Evolutionary conservation across 2,888 invertebrate genomes (phyloP).

Genomic region (Microplitis deprimator): DNA sequence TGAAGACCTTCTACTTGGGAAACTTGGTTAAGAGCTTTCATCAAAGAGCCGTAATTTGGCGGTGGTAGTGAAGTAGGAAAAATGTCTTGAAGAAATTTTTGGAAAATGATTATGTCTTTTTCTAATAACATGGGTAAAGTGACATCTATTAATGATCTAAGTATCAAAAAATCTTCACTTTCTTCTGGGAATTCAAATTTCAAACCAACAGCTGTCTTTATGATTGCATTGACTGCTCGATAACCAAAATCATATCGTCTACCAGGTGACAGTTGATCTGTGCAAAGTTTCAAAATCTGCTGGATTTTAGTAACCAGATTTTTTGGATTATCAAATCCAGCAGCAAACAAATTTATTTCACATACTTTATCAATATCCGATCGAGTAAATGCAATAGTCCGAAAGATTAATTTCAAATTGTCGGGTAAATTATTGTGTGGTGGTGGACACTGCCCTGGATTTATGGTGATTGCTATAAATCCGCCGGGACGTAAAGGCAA

Average conservation of each 20-base stretch:
- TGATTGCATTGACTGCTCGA: conserved; percentile 75
- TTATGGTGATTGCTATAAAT: conserved; percentile 77
- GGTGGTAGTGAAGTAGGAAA: conserved; percentile 71
- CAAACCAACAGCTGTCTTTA: conserved; percentile 74
- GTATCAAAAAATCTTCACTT: conserved; percentile 73
- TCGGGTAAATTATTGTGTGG: conserved; percentile 75
- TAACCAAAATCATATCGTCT: conserved; percentile 75
- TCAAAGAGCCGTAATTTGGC: conserved; percentile 72
- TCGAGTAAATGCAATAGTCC: conserved; percentile 76
- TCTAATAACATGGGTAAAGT: conserved; percentile 75
- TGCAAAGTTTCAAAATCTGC: conserved; percentile 73
- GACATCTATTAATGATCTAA: conserved; percentile 75
- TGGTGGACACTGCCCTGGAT: conserved; percentile 71
- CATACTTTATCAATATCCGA: conserved; percentile 76
- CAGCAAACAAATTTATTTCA: conserved; percentile 75
- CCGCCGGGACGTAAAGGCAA: conserved; percentile 74
- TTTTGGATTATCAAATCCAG: conserved; percentile 74
- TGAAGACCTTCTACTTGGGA: conserved; percentile 67
- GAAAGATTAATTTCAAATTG: conserved; percentile 75
- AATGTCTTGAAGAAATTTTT: conserved; percentile 74
- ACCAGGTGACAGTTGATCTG: conserved; percentile 73
- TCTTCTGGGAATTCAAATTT: conserved; percentile 74
- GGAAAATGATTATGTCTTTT: conserved; percentile 72
- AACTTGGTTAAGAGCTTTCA: conserved; percentile 68
- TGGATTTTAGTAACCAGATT: conserved; percentile 74